Evolutionary conservation across 2,888 invertebrate species (phyloP), one percentile per base, ranked within the genome.

Genomic region (Hypselothyrea guttata): DNA sequence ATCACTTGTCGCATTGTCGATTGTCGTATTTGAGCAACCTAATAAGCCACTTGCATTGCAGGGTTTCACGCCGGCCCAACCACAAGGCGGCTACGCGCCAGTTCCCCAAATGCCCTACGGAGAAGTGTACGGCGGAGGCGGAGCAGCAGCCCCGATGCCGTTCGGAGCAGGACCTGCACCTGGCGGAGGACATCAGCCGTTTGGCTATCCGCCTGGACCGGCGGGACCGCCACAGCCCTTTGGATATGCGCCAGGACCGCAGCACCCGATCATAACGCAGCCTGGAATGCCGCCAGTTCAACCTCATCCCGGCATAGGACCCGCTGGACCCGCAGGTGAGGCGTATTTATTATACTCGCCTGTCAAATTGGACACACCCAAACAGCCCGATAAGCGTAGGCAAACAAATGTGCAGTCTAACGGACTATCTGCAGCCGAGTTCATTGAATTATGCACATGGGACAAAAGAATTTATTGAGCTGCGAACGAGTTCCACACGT

Each of bases 91-190:
- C 7, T 89, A 90, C 69, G 73, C 81, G 9, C 88, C 91, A 86
- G 87, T 91, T 82, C 87, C 88, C 37, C 88, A 88, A 67, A 79
- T 76, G 78, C 86, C 86, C 4, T 87, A 86, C 34, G 66, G 53
- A 16, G 68, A 60, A 1, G 37, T 52, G 1, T 67, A 65, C 4
- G 65, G 75, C 16, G 54, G 35, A 53, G 53, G 53, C 8, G 54
- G 22, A 0, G 55, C 53, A 0, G 63, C 56, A 9, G 56, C 41
- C 1, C 15, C 53, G 4, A 5, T 37, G 2, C 72, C 66, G 0
- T 74, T 69, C n/a, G 72, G 82, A 12, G 58, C 41, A 1, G 75
- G 72, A 37, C 16, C 16, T 0, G 46, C 12, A 7, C 59, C 38
- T 2, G 68, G 47, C 3, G 38, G 49, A 0, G 41, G 40, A 4